A percentile compares a stretch with the other conserved stretches of the same genome.
Conservation (phyloP, 2,113 vertebrate species). For the Entosphenus tridentatus region DNA sequence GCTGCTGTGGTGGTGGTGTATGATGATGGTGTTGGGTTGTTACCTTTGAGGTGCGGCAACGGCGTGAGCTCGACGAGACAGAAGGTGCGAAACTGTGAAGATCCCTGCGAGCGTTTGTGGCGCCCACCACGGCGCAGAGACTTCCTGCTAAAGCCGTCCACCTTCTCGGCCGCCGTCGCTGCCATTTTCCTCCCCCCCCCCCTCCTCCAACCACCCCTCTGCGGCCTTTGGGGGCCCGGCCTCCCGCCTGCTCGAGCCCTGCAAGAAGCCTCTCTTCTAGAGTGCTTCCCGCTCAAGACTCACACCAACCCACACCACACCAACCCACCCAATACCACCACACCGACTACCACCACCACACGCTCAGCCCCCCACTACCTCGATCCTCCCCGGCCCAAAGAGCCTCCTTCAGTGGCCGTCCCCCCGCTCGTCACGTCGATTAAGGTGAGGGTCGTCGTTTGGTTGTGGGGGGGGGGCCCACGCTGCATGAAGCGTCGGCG, state of each 20-base stretch:
- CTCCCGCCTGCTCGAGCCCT: too few relatives aligned
- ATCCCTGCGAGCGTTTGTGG: slow-evolving; percentile 6
- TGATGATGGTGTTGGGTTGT: not conserved
- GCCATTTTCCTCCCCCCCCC: not conserved
- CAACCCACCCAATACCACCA: not conserved
- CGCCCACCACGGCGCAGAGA: not conserved
- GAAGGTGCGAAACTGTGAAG: not conserved
- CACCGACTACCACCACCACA: not conserved
- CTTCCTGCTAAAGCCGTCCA: slow-evolving; percentile 5
- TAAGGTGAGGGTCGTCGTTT: too few relatives aligned
- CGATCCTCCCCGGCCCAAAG: not conserved
- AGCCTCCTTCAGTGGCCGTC: not conserved
- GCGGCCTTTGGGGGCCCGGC: too few relatives aligned
- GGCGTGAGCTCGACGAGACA: slow-evolving; percentile 5
- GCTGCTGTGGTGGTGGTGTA: too few relatives aligned
- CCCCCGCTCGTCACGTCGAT: too few relatives aligned
- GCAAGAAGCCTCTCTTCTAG: too few relatives aligned
- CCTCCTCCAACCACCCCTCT: not conserved
- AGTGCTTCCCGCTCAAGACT: not conserved
- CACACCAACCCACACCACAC: not conserved
- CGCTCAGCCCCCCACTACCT: not conserved
- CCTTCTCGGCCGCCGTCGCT: slow-evolving; percentile 6
- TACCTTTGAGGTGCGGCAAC: slow-evolving; percentile 6
- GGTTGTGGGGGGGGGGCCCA: too few relatives aligned
- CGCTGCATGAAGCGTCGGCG: too few relatives aligned